Evolutionary conservation across 2,888 invertebrate genomes (phyloP), one percentile per base, ranked within the genome.

Genomic region (Conomelus anceps): DNA sequence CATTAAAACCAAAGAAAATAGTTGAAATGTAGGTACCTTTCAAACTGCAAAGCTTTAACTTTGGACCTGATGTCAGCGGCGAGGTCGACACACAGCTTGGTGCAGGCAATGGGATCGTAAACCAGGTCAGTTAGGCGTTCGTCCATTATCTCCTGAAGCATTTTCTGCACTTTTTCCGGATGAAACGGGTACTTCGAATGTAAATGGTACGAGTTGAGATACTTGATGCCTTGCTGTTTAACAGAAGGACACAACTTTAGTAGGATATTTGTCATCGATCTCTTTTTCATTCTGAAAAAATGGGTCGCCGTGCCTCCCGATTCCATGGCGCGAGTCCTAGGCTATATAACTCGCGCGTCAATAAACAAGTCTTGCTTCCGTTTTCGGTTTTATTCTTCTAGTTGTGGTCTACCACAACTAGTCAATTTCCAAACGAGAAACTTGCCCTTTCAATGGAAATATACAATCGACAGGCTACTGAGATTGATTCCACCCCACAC

Each of bases 181-280:
- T 95, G 95, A 92, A 96, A 96, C 1, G 94, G 94, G 91, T 95
- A 95, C 89, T 94, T 94, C 0, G 96, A 94, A 90, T 95, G 94
- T 84, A 96, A 92, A 91, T 95, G 95, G 92, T 95, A 96, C 0
- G 95, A 95, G 89, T 96, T 96, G 93, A 95, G 95, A 92, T 94
- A 95, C 24, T 86, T 86, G 22, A 86, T 86, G 23, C 63, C 63
- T 63, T 63, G 63, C 63, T 63, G 63, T 63, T 63, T 63, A 63
- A 63, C 63, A 63, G 63, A 63, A n/a, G 63, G 63, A 63, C 63
- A 7, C 63, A 63, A 63, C n/a, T 63, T 63, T n/a, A 63, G 63
- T 63, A 63, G 63, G 63, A 63, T 63, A n/a, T 63, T 63, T 63
- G 63, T 63, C 63, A 63, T 63, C 63, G 63, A 63, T 63, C 63